Percentiles rank a stretch among this genome's conserved stretches.
These are phyloP conservation scores for Oegoconia quadripuncta DNA, from an alignment of 2,888 invertebrate genomes.

Conservation along the genomic window DNA sequence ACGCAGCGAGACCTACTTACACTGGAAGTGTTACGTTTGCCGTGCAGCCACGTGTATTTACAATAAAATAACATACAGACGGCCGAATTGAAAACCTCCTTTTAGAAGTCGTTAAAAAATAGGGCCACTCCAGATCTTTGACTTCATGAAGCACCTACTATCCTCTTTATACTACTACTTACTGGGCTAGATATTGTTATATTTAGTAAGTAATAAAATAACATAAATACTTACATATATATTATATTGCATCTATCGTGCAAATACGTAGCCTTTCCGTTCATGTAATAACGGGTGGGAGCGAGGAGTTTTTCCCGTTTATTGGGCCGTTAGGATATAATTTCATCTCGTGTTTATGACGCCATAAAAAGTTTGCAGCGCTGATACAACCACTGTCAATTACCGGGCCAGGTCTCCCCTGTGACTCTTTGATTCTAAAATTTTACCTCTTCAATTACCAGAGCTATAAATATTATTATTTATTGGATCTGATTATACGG, in stretches of 20 bases:
- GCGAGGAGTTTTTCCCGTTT: conserved; percentile 69
- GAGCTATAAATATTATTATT: background rate
- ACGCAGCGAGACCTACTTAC: too few relatives aligned
- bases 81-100: too few relatives aligned
- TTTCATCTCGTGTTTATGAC: conserved; percentile 75
- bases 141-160: too few relatives aligned
- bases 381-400: conserved; percentile 68
- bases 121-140: too few relatives aligned
- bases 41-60: too few relatives aligned
- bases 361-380: conserved; percentile 70
- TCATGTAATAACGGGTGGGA: conserved; percentile 61
- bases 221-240: conserved; percentile 46
- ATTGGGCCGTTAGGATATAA: conserved; percentile 75
- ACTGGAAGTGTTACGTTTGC: too few relatives aligned
- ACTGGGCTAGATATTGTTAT: background rate
- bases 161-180: too few relatives aligned
- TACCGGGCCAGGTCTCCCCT: conserved; percentile 38
- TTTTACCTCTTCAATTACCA: conserved; percentile 33
- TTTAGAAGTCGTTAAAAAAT: too few relatives aligned
- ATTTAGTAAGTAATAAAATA: conserved; percentile 31
- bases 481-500: background rate
- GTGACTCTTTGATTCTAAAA: conserved; percentile 37
- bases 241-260: conserved; percentile 31
- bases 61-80: too few relatives aligned
- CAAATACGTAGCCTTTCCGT: conserved; percentile 52